Conservation (phyloP, 2,113 vertebrate genomes). For the Sminthopsis crassicaudata region DNA sequence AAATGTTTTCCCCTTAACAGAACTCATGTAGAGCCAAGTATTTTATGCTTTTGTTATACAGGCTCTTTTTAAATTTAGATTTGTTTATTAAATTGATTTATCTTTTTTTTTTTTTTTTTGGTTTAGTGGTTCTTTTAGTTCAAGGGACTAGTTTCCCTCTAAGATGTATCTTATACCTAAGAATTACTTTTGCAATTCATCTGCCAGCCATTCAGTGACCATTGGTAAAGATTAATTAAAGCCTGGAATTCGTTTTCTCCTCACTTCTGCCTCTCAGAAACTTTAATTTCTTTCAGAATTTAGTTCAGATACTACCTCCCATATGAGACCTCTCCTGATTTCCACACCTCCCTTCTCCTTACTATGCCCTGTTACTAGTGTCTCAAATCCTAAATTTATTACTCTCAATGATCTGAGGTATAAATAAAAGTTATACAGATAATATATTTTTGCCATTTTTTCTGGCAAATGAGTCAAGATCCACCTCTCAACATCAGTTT, state of each 20-base stretch:
- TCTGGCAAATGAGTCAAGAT: neutral
- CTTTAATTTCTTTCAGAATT: neutral
- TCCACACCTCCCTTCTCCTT: neutral
- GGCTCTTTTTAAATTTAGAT: neutral
- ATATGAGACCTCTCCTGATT: neutral
- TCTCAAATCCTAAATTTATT: neutral
- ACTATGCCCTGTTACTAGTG: neutral
- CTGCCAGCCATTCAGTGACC: neutral
- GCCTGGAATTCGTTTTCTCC: neutral
- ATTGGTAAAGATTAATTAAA: neutral
- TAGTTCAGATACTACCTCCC: neutral
- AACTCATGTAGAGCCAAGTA: neutral
- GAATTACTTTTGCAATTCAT: neutral
- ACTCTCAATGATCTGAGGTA: neutral
- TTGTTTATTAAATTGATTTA: neutral
- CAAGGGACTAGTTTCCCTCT: neutral
- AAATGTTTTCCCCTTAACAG: neutral
- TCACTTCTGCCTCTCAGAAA: neutral
- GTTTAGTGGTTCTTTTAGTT: neutral
- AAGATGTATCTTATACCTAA: neutral
- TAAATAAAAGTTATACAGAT: neutral
- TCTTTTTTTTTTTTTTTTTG: neutral
- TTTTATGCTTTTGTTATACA: neutral
- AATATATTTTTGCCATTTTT: neutral
- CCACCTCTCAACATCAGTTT: neutral